phyloP scores from a whole-genome alignment of 2,113 vertebrate genomes.

The Chauna torquata region DNA sequence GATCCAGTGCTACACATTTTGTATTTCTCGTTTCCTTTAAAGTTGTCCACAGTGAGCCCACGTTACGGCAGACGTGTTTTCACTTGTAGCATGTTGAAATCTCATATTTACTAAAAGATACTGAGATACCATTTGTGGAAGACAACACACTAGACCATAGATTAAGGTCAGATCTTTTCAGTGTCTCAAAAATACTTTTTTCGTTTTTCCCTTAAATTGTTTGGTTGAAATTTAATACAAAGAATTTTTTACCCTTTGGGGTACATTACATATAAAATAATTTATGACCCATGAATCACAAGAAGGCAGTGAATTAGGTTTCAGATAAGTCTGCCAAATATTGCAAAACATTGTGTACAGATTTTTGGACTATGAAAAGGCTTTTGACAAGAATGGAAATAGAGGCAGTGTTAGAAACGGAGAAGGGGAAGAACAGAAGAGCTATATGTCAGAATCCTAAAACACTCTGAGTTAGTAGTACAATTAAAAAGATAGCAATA shows the following conservation, averaged over 20 bases:
- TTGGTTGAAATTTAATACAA: conserved; percentile 73
- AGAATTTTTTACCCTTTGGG: conserved; percentile 74
- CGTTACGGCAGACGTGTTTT: background rate
- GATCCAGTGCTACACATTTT: background rate
- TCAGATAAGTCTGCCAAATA: conserved; percentile 76
- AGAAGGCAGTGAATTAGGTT: conserved; percentile 77
- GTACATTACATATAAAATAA: conserved; percentile 75
- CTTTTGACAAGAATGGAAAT: conserved; percentile 78
- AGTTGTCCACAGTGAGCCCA: background rate
- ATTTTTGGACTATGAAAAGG: conserved; percentile 76
- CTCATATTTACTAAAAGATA: conserved; percentile 18
- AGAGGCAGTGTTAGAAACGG: conserved; percentile 69
- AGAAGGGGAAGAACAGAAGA: conserved; percentile 68
- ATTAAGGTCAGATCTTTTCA: conserved; percentile 46
- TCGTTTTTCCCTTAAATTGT: background rate
- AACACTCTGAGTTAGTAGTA: conserved; percentile 50
- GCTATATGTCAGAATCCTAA: conserved; percentile 61
- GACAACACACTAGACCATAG: conserved; percentile 2
- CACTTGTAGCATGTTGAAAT: background rate
- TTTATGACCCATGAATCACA: conserved; percentile 77
- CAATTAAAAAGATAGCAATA: conserved; percentile 64
- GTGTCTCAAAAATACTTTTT: conserved; percentile 34
- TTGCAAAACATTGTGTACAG: conserved; percentile 77
- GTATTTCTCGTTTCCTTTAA: conserved; percentile 1
- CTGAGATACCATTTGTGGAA: background rate